Evolutionary conservation across 2,113 vertebrate species (phyloP).

Genomic region (Chaenogobius annularis): DNA sequence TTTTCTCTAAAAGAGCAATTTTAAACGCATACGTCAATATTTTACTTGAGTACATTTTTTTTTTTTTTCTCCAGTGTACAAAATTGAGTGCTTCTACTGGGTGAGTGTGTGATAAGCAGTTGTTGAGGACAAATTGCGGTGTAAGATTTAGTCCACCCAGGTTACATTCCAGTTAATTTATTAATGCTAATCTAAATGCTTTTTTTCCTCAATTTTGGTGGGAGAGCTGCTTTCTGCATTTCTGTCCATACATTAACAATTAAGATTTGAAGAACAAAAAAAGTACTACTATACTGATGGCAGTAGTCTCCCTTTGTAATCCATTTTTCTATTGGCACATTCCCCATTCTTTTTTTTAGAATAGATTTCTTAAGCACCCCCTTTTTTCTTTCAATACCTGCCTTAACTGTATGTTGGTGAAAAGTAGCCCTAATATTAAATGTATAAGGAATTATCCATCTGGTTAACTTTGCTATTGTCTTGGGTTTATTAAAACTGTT

Average conservation of each 20-base stretch:
- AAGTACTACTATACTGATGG: conserved; percentile 37
- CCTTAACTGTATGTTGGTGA: conserved; percentile 71
- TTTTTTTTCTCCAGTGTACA: too few relatives aligned
- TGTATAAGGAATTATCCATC: conserved; percentile 43
- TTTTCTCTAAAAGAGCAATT: too few relatives aligned
- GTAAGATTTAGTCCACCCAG: conserved; percentile 36
- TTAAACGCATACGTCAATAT: too few relatives aligned
- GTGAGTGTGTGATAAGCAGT: conserved; percentile 9
- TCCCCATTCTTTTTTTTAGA: conserved; percentile 56
- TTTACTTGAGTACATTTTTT: too few relatives aligned
- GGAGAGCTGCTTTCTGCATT: conserved; percentile 16
- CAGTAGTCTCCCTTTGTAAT: conserved; percentile 40
- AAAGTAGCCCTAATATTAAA: conserved; percentile 51
- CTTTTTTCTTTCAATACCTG: conserved; percentile 61
- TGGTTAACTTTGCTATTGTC: conserved; percentile 64
- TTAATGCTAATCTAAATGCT: conserved; percentile 45
- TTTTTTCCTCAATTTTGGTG: conserved; percentile 40
- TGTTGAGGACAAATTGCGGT: conserved; percentile 21
- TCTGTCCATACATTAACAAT: conserved; percentile 44
- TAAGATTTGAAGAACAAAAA: conserved; percentile 58
- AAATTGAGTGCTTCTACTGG: not conserved
- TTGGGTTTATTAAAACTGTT: conserved; percentile 69
- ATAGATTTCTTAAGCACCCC: conserved; percentile 14
- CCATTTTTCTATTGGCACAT: conserved; percentile 59
- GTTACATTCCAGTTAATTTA: conserved; percentile 69